phyloP scores from a whole-genome alignment of 2,888 invertebrate genomes.

The Diarsia dahlii region DNA sequence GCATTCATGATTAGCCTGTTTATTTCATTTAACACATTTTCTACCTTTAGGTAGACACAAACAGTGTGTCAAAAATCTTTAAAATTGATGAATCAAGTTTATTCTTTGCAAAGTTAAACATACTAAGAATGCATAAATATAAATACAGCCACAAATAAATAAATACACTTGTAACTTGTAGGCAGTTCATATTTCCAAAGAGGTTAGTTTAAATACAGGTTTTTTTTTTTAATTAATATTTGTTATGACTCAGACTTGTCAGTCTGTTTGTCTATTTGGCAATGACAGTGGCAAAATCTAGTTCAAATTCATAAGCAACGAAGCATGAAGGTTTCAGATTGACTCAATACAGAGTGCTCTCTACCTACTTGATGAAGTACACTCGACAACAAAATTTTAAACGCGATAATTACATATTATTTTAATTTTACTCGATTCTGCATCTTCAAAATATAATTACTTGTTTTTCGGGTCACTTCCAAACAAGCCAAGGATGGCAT shows the following conservation, averaged over 20 bases:
- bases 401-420: slow-evolving; percentile 44
- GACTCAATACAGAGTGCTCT: slow-evolving; percentile 2
- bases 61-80: neutral
- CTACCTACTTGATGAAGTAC: slow-evolving; percentile 2
- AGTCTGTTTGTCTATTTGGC: neutral
- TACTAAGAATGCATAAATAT: neutral
- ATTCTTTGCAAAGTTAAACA: neutral
- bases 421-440: slow-evolving; percentile 28
- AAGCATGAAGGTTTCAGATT: slow-evolving; percentile 22
- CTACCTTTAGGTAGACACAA: neutral
- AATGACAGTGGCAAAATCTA: neutral
- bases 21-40: too few relatives aligned
- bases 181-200: neutral
- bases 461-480: slow-evolving; percentile 48
- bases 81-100: neutral
- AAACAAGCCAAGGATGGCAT: slow-evolving; percentile 60
- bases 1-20: neutral
- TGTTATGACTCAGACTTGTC: neutral
- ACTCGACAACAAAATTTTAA: slow-evolving; percentile 14
- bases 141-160: too few relatives aligned
- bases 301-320: slow-evolving; percentile 5
- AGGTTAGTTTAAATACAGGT: too few relatives aligned
- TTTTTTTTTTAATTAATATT: neutral
- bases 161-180: neutral
- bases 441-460: slow-evolving; percentile 54